Evolutionary conservation across 2,888 invertebrate species (phyloP), one percentile per base, ranked within the genome.

Genomic region (Papilio protenor): DNA sequence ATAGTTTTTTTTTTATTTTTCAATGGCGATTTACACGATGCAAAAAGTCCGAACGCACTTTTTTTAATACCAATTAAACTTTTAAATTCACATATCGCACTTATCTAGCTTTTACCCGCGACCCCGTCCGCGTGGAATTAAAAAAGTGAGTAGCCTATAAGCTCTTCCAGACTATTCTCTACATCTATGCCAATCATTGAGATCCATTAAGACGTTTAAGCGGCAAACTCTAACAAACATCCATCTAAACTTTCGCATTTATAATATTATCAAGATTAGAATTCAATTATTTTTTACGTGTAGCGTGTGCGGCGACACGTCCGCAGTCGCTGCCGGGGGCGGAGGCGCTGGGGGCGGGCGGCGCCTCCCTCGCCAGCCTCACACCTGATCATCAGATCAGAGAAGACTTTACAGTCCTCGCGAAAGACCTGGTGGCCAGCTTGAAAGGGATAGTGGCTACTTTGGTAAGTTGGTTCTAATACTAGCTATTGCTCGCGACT

Each of bases 351-450:
- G 87, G 80, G 12, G 83, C 84, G 0, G 90, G 94, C 57, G 92
- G 95, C 11, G 85, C 92, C 0, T 93, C 93, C 3, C 84, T 94
- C 45, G 88, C 90, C 80, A 93, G 93, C 78, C 83, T 94, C 5
- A 95, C 95, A 40, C 95, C 95, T 0, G 95, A 95, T 82, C 95
- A 94, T 75, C 95, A 94, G 81, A 85, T 96, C n/a, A 88, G 96
- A 77, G 96, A 96, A 79, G 96, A 97, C 91, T 97, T 97, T 87
- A 92, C 96, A 0, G 94, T 95, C 10, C 93, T 97, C 76, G 97
- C 97, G 21, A 96, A 96, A 87, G 96, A 96, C 86, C 94, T 97
- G 86, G 93, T 96, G 18, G 95, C 96, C 72, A 95, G 96, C 72
- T 88, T 97, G 82, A 96, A 96, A 86, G 94, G 95, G 70, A 95